Conservation (phyloP, 2,113 vertebrate species). For the Cyprinodon tularosa region DNA sequence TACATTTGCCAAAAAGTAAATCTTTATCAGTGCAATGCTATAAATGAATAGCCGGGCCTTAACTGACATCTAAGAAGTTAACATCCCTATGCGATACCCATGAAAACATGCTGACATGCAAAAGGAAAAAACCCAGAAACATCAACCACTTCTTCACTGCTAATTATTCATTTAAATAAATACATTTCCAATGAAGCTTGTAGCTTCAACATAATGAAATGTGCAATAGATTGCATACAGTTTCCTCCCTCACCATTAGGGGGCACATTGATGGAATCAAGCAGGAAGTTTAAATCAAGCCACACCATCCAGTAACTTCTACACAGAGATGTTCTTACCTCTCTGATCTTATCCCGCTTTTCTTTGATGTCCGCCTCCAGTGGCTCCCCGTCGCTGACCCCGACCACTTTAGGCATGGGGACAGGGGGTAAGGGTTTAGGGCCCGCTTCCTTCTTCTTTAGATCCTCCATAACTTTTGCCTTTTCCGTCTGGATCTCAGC, state of each 20-base stretch:
- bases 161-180: no score
- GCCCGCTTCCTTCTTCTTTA: conserved; percentile 87
- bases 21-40: no score
- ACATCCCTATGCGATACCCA: no score
- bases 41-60: no score
- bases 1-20: no score
- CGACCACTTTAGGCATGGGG: conserved; percentile 91
- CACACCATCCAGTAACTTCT: neutral
- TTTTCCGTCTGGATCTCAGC: conserved; percentile 98
- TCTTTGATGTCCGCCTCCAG: conserved; percentile 86
- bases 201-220: neutral
- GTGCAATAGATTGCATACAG: neutral
- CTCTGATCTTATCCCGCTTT: conserved; percentile 96
- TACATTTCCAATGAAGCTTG: neutral
- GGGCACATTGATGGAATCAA: neutral
- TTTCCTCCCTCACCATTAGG: no score
- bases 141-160: neutral
- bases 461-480: conserved; percentile 87
- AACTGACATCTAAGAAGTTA: no score
- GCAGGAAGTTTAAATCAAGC: no score
- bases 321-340: conserved; percentile 79
- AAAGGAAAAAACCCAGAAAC: neutral
- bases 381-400: conserved; percentile 90
- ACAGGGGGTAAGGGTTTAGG: conserved; percentile 88
- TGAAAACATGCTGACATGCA: no score